Conservation (phyloP, 2,888 invertebrate genomes). For the Parnassius orleans region DNA sequence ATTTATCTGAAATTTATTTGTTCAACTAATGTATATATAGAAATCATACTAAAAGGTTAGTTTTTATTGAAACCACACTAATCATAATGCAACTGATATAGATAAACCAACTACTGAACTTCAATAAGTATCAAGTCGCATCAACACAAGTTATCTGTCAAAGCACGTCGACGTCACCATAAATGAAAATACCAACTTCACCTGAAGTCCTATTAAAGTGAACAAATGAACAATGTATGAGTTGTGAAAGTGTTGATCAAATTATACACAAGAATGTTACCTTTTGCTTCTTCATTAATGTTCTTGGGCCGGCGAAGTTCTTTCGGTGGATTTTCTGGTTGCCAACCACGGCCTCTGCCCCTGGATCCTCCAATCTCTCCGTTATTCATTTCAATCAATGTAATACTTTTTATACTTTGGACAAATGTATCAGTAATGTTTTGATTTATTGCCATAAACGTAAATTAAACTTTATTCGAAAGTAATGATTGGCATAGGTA, state of each 20-base stretch:
- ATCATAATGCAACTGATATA: neutral
- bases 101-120: neutral
- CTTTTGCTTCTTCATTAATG: conserved; percentile 60
- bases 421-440: conserved; percentile 42
- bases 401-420: conserved; percentile 40
- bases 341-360: conserved; percentile 78
- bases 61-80: neutral
- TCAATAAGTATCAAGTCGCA: neutral
- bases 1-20: neutral
- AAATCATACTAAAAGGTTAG: neutral
- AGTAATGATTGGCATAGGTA: conserved; percentile 53
- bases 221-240: conserved; percentile 40
- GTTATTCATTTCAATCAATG: conserved; percentile 71
- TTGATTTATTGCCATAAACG: conserved; percentile 63
- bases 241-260: conserved; percentile 45
- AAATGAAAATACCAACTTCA: conserved; percentile 74
- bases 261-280: conserved; percentile 40
- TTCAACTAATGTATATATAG: neutral
- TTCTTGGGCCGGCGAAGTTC: conserved; percentile 71
- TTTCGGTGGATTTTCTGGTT: conserved; percentile 69
- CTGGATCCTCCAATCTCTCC: conserved; percentile 74
- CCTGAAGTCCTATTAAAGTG: conserved; percentile 57
- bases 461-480: conserved; percentile 32
- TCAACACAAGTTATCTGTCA: conserved; percentile 50
- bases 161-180: conserved; percentile 67